A percentile compares a stretch with the other conserved stretches of the same genome.
phyloP scores from a whole-genome alignment of 92 coral and sea anemone genomes.

The Nematostella vectensis region DNA sequence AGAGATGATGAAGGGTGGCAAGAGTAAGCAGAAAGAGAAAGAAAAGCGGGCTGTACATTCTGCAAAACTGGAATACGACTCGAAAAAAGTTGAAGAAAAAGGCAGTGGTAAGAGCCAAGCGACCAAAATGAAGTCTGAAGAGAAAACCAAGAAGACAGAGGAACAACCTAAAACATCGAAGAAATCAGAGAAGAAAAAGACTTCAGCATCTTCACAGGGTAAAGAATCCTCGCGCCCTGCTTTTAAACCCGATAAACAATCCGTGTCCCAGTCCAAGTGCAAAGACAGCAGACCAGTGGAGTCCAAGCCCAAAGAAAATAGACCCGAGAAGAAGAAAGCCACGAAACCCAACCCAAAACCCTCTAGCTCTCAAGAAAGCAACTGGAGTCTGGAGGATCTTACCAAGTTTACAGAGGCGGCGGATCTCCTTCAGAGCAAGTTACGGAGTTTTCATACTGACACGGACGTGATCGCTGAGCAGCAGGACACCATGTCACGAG shows the following conservation, averaged over 20 bases:
- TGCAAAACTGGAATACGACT: background rate
- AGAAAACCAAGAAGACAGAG: background rate
- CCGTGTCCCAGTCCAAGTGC: background rate
- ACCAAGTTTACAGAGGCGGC: constrained; percentile 4
- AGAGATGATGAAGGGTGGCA: background rate
- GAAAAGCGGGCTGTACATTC: background rate
- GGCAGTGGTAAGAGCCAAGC: background rate
- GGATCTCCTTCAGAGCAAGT: background rate
- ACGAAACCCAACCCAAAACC: background rate
- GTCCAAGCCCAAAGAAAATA: too few species aligned
- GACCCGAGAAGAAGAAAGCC: background rate
- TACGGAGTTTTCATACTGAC: background rate
- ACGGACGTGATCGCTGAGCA: background rate
- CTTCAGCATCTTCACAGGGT: background rate
- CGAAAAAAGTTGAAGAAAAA: background rate
- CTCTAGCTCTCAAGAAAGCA: background rate
- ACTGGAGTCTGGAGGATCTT: background rate
- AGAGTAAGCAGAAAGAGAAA: background rate
- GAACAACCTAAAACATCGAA: background rate
- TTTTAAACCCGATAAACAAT: background rate
- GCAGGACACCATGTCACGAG: background rate
- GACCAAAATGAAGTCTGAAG: background rate
- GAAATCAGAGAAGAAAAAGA: background rate
- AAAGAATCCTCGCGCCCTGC: background rate
- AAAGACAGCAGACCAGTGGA: background rate